Evolutionary conservation across 1,140 invertebrate genomes (phyloP).

Genomic region (Pentalonia nigronervosa): DNA sequence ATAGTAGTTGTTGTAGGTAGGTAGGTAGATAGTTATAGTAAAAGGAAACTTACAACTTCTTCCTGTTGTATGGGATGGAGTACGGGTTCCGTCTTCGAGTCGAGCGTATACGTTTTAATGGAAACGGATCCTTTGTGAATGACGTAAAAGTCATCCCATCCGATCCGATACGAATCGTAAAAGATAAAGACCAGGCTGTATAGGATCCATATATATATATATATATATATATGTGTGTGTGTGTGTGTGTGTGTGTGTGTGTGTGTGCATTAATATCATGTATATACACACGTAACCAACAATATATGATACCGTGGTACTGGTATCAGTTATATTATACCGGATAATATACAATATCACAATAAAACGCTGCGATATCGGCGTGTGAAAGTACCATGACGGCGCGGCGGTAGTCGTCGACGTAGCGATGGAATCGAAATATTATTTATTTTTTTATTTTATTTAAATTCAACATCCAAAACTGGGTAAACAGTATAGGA

Average conservation of each 20-base stretch:
- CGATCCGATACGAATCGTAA: conserved; percentile 8
- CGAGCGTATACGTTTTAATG: neutral
- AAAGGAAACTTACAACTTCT: neutral
- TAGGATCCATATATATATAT: neutral
- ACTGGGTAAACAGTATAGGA: too few species aligned
- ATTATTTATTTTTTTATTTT: too few species aligned
- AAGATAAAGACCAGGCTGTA: neutral
- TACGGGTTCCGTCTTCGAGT: neutral
- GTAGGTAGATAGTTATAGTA: neutral
- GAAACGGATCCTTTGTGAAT: conserved; percentile 5
- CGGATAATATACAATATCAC: neutral
- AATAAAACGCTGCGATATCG: neutral
- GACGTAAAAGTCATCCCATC: neutral
- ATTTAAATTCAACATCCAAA: too few species aligned
- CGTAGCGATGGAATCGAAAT: neutral
- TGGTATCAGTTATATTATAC: neutral
- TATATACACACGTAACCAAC: neutral
- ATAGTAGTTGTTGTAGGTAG: neutral
- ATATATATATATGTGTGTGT: too few species aligned
- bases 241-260: too few species aligned
- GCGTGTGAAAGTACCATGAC: neutral
- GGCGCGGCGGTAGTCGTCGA: neutral
- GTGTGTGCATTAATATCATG: too few species aligned
- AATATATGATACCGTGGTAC: neutral
- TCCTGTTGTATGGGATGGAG: neutral